phyloP scores from a whole-genome alignment of 2,797 vertebrate genomes.

The Poeciliopsis paucimaculata region DNA sequence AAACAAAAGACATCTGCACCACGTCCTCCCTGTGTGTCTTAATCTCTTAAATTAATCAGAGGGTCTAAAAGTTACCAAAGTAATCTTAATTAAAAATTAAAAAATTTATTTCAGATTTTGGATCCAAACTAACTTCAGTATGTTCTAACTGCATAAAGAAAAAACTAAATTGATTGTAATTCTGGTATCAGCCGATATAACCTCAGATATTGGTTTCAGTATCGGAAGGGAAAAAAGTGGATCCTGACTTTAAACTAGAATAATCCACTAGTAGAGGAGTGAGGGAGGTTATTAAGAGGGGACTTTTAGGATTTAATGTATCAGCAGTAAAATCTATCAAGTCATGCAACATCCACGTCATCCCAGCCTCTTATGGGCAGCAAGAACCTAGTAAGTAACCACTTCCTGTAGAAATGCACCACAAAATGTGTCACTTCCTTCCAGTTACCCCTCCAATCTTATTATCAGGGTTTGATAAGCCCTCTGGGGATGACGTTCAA shows the following conservation, averaged over 20 bases:
- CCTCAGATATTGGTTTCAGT: too few relatives aligned
- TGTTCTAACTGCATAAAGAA: too few relatives aligned
- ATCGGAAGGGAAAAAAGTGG: too few relatives aligned
- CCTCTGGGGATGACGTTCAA: slow-evolving; percentile 38
- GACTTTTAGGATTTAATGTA: slow-evolving; percentile 52
- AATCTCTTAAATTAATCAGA: too few relatives aligned
- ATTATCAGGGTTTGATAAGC: slow-evolving; percentile 39
- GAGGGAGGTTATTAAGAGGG: slow-evolving; percentile 25
- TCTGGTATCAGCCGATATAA: too few relatives aligned
- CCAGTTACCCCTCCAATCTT: slow-evolving; percentile 50
- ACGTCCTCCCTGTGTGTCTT: too few relatives aligned
- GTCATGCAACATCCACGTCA: slow-evolving; percentile 53
- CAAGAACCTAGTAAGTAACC: slow-evolving; percentile 61
- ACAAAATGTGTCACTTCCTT: slow-evolving; percentile 58
- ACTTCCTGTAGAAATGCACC: slow-evolving; percentile 68
- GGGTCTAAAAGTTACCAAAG: too few relatives aligned
- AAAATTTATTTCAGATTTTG: too few relatives aligned
- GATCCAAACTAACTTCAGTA: too few relatives aligned
- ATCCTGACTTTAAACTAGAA: background rate
- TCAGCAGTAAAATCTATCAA: slow-evolving; percentile 53
- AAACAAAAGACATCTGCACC: too few relatives aligned
- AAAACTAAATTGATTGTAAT: too few relatives aligned
- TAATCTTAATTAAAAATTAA: too few relatives aligned
- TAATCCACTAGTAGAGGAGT: background rate
- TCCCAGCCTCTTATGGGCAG: slow-evolving; percentile 41